Base-by-base conservation (phyloP, 2,113 vertebrate genomes). In the Phaethornis superciliosus region DNA sequence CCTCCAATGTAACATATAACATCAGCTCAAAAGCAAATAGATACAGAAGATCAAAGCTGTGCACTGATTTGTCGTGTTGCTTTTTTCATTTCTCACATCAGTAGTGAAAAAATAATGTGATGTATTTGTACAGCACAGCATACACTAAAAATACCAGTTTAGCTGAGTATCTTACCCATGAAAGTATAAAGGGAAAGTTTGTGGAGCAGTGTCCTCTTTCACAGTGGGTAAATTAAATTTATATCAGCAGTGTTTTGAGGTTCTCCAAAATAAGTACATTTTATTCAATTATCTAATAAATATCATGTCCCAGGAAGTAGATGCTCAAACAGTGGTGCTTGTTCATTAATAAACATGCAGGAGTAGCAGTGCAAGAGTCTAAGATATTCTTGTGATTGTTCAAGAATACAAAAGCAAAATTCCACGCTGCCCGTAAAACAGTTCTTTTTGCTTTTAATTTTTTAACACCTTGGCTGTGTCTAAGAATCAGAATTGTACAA, bases 111-210 rank as follows among this genome's bases (percentile, higher is more conserved):
- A 12, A 22, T 42, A 37, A 7, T 16, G 9, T 8, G 30, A 47
- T n/a, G 11, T 16, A 7, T 9, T 76, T 2, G 10, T 47, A 23
- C 44, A 60, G 63, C 22, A 89, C 15, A 59, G 44, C n/a, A 28
- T 1, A 0, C 9, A 21, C 6, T 1, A 7, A 74, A 65, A 28
- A 7, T 6, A 3, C 9, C 63, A 11, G n/a, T 71, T 76, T 40
- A 80, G 59, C 44, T 44, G 10, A 88, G 49, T 0, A 0, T 4
- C n/a, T 32, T 40, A 46, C 16, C 46, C 55, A 52, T 26, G 44
- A 19, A 68, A 64, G 42, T 32, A 59, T 5, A 9, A 72, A 72
- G 46, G 14, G 7, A 6, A 92, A 42, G 49, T 60, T 20, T 44
- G 24, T 23, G 33, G 87, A 75, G 55, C 51, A 46, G 18, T 3